Conservation (phyloP, 2,113 vertebrate genomes). For the Helogale parvula region DNA sequence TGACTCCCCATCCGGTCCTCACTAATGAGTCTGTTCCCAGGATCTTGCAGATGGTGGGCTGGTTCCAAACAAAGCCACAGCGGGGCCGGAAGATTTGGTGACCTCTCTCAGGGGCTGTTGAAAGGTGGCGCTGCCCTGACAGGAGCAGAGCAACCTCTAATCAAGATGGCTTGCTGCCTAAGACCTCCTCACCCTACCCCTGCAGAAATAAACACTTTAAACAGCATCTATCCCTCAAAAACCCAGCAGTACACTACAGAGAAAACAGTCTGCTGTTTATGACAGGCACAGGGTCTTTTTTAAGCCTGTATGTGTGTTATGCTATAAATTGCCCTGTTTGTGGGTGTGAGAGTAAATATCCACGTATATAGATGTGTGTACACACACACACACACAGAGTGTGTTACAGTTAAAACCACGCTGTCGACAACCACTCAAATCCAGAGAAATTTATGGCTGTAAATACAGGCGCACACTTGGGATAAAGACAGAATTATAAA, state of each 20-base stretch:
- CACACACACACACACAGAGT: not conserved
- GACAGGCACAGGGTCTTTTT: not conserved
- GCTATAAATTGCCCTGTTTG: conserved; percentile 63
- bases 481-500: conserved; percentile 62
- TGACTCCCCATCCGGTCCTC: not conserved
- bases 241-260: not conserved
- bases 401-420: conserved; percentile 44
- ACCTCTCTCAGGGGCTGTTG: not conserved
- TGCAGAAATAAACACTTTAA: not conserved
- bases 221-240: not conserved
- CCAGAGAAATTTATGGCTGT: conserved; percentile 44
- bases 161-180: not conserved
- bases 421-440: conserved; percentile 54
- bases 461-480: conserved; percentile 49
- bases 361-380: not conserved
- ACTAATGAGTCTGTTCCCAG: not conserved
- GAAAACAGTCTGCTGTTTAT: not conserved
- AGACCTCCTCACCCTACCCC: not conserved
- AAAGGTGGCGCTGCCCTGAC: not conserved
- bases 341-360: conserved; percentile 57
- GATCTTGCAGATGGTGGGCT: not conserved
- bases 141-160: not conserved
- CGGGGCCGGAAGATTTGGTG: not conserved
- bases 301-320: conserved; percentile 28
- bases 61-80: not conserved